Percentiles rank a stretch among this genome's conserved stretches.
Conservation (phyloP, 2,888 invertebrate genomes). For the Stictocephala bisonia region DNA sequence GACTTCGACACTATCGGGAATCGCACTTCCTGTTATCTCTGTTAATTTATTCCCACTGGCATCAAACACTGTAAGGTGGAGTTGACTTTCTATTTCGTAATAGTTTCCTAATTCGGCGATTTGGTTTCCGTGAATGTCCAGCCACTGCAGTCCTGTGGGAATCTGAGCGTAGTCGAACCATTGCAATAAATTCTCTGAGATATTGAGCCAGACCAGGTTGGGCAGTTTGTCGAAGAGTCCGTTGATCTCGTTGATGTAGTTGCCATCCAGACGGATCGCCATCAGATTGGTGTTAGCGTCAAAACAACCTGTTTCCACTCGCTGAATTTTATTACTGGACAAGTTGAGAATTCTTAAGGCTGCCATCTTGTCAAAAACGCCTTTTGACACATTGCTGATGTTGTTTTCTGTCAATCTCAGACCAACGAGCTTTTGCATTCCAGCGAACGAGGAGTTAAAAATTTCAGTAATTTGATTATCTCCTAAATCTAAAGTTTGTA, state of each 20-base stretch:
- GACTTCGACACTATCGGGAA: slow-evolving; percentile 85
- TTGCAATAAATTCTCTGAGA: slow-evolving; percentile 85
- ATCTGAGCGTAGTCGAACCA: slow-evolving; percentile 89
- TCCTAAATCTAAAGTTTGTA: slow-evolving; percentile 85
- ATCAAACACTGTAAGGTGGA: slow-evolving; percentile 83
- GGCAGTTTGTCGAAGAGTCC: slow-evolving; percentile 84
- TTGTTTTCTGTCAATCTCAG: slow-evolving; percentile 87
- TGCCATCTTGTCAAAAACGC: slow-evolving; percentile 81
- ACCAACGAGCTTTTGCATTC: slow-evolving; percentile 83
- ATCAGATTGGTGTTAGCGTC: slow-evolving; percentile 81
- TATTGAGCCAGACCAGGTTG: slow-evolving; percentile 86
- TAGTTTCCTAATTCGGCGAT: slow-evolving; percentile 87
- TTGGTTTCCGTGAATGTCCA: slow-evolving; percentile 87
- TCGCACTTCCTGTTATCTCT: slow-evolving; percentile 84
- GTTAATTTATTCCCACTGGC: slow-evolving; percentile 84
- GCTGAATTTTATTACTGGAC: slow-evolving; percentile 84
- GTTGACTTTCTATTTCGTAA: slow-evolving; percentile 83
- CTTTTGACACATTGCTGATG: slow-evolving; percentile 82
- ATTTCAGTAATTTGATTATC: slow-evolving; percentile 86
- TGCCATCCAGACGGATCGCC: slow-evolving; percentile 84
- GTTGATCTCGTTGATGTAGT: slow-evolving; percentile 81
- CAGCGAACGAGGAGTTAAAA: slow-evolving; percentile 82
- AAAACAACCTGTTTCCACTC: slow-evolving; percentile 81
- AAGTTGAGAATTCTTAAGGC: slow-evolving; percentile 85
- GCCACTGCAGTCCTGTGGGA: slow-evolving; percentile 84